These are phyloP conservation scores for Canis aureus DNA, from an alignment of 2,113 vertebrate species.

Conservation along the genomic window DNA sequence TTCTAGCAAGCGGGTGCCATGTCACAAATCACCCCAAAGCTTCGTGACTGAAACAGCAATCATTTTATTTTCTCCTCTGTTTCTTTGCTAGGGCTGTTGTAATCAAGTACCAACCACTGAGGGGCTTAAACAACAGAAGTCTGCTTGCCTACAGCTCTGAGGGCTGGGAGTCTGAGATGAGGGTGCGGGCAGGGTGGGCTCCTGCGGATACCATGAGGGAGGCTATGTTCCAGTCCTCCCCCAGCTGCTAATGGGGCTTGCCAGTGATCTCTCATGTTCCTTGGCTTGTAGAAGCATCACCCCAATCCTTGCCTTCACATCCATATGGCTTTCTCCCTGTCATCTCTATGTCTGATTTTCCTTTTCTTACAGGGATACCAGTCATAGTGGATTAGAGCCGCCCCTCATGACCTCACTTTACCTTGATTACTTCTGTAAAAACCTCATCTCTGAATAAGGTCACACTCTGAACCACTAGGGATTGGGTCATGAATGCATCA, in stretches of 20 bases:
- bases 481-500: background rate
- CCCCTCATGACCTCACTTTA: background rate
- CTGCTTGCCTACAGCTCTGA: background rate
- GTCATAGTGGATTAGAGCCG: background rate
- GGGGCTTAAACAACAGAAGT: rapidly evolving
- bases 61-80: rapidly evolving
- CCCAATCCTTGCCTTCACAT: background rate
- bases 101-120: rapidly evolving
- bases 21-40: background rate
- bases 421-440: background rate
- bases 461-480: background rate
- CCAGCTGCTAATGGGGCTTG: rapidly evolving
- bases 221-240: rapidly evolving
- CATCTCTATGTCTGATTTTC: background rate
- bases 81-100: rapidly evolving
- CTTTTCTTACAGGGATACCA: background rate
- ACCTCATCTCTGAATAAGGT: background rate
- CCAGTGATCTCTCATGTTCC: rapidly evolving
- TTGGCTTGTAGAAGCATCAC: background rate
- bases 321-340: background rate
- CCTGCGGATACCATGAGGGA: background rate
- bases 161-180: rapidly evolving
- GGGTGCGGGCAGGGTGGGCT: background rate
- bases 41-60: rapidly evolving
- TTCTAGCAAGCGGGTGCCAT: background rate